Percentiles rank a stretch among this genome's conserved stretches.
Conservation (phyloP, 2,797 vertebrate species). For the Heliangelus exortis region DNA sequence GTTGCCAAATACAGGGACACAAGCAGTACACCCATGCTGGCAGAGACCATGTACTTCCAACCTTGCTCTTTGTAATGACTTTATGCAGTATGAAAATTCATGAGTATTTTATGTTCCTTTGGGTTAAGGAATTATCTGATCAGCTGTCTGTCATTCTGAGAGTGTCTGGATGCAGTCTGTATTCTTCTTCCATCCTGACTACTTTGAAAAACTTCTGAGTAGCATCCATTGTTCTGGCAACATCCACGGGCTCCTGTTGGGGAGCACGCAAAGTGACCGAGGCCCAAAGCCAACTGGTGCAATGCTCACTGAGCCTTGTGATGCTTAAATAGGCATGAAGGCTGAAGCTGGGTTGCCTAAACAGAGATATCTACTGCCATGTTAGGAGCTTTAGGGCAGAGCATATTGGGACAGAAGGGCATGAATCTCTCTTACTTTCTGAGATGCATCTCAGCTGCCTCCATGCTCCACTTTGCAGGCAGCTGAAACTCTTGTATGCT, state of each 20-base stretch:
- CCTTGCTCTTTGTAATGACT: slow-evolving; percentile 28
- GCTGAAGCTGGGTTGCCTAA: slow-evolving; percentile 12
- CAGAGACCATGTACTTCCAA: background rate
- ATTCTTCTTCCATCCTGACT: background rate
- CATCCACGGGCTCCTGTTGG: background rate
- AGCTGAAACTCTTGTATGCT: background rate
- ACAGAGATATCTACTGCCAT: background rate
- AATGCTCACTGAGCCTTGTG: background rate
- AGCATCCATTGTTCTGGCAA: slow-evolving; percentile 45
- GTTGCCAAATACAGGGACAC: slow-evolving; percentile 48
- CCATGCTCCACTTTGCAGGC: background rate
- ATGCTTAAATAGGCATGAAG: slow-evolving; percentile 38
- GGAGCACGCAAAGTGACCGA: background rate
- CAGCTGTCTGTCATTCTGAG: slow-evolving; percentile 39
- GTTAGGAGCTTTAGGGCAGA: background rate
- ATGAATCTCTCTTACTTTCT: background rate
- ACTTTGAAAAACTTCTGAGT: slow-evolving; percentile 40
- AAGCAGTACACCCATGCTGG: slow-evolving; percentile 41
- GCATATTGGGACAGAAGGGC: background rate
- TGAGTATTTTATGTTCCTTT: slow-evolving; percentile 53
- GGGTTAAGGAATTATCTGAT: slow-evolving; percentile 56
- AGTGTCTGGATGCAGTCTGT: slow-evolving; percentile 8
- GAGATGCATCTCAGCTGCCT: background rate
- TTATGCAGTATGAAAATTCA: slow-evolving; percentile 57
- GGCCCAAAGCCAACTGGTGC: slow-evolving; percentile 49